Evolutionary conservation across 2,888 invertebrate species (phyloP), one percentile per base, ranked within the genome.

Genomic region (Monoplex corrugatus): DNA sequence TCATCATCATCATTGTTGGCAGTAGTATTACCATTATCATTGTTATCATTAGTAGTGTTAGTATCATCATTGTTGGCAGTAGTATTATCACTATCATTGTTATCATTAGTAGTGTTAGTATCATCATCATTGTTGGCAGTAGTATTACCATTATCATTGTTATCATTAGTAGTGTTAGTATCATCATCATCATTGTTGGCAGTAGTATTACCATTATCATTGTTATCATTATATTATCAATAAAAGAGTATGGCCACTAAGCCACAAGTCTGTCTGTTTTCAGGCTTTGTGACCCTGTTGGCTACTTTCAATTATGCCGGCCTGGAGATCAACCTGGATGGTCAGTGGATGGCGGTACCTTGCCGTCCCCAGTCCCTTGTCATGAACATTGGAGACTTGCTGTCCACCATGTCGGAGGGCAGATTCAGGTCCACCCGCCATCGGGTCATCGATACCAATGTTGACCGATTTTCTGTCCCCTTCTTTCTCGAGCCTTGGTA

Each of bases 341-440:
- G 91, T 19, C 90, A 91, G 40, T 94, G 94, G 94, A 83, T 88
- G 43, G 92, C 90, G 32, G 92, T 93, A 6, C 91, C 92, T 32
- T 92, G 92, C 3, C 90, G 93, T 10, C 92, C 91, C 0, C 84
- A 91, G 28, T 92, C 93, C 75, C 92, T 93, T 32, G 92, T 94
- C 32, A 93, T 94, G 93, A 94, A 94, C 88, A 93, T 94, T 32
- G 94, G 93, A 6, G 94, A 93, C 87, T 91, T 93, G 32, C 91
- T 94, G 68, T 92, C 93, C 1, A 88, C 91, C 45, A 92, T 93
- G 92, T 93, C 93, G 90, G 92, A 92, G 13, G 93, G 93, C 10
- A 89, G 92, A 13, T 92, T 93, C 87, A 93, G 93, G 89, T 93
- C 94, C 23, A 93, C 94, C 0, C 90, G 90, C 63, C 94, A 94